These are phyloP conservation scores for Eupleurogrammus muticus DNA, from an alignment of 2,797 vertebrate species.

Conservation along the genomic window DNA sequence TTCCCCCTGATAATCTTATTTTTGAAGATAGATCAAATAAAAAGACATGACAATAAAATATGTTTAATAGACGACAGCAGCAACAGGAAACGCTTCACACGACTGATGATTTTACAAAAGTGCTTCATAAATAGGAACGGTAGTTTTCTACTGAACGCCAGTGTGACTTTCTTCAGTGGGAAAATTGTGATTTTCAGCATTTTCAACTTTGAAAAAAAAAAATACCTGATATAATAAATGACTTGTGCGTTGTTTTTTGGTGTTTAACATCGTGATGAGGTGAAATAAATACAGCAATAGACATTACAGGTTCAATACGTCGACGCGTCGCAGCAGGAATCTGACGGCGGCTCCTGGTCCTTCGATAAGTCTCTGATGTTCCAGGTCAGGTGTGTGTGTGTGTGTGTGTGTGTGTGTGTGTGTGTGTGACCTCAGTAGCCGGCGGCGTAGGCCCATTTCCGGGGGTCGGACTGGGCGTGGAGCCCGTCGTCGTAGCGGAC, in stretches of 20 bases:
- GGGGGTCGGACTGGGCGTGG: constrained; percentile 83
- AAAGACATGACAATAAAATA: background rate
- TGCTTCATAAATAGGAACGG: constrained; percentile 38
- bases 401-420: too few relatives aligned
- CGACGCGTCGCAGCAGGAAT: background rate
- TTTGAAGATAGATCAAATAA: background rate
- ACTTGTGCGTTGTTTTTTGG: background rate
- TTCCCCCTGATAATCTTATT: background rate
- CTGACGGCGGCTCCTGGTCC: background rate
- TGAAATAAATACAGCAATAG: constrained; percentile 14
- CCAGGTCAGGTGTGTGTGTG: too few relatives aligned
- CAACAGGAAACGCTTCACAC: constrained; percentile 12
- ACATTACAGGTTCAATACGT: too few relatives aligned
- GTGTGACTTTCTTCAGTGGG: background rate
- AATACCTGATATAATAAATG: background rate
- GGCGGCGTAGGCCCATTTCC: constrained; percentile 81
- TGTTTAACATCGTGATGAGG: background rate
- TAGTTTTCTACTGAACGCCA: background rate
- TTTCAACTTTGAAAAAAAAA: background rate
- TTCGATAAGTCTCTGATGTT: constrained; percentile 26
- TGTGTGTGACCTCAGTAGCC: constrained; percentile 79
- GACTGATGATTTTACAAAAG: constrained; percentile 43
- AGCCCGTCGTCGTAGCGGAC: constrained; percentile 65
- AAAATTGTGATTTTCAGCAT: background rate
- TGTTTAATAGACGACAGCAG: constrained; percentile 7